These are phyloP conservation scores for Cygnus olor DNA, from an alignment of 2,797 vertebrate species.

Conservation along the genomic window DNA sequence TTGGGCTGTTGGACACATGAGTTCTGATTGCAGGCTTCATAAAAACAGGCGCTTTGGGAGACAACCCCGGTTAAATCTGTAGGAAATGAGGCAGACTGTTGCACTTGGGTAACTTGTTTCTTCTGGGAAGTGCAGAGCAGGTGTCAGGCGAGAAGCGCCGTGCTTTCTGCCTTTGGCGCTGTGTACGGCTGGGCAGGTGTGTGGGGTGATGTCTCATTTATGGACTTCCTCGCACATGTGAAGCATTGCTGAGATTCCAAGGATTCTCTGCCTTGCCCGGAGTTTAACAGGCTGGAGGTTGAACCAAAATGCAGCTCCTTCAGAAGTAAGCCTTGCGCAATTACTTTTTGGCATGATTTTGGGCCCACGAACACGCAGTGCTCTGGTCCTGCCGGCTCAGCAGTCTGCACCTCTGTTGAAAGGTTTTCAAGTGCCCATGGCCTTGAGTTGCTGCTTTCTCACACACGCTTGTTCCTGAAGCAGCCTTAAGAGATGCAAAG, in stretches of 20 bases:
- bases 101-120: background rate
- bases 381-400: background rate
- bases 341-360: background rate
- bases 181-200: background rate
- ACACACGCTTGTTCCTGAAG: background rate
- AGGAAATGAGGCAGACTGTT: background rate
- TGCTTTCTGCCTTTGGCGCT: background rate
- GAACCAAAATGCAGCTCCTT: background rate
- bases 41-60: background rate
- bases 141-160: background rate
- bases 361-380: background rate
- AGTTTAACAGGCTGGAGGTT: background rate
- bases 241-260: background rate
- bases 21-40: background rate
- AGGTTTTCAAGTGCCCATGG: background rate
- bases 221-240: background rate
- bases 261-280: background rate
- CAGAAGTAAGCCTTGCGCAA: background rate
- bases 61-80: background rate
- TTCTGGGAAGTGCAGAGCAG: background rate
- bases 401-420: background rate
- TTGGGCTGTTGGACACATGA: fast-evolving
- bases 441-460: background rate
- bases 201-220: background rate
- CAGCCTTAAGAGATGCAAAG: background rate